Evolutionary conservation across 2,888 invertebrate species (phyloP).

Genomic region (Parapristionchus giblindavisi): DNA sequence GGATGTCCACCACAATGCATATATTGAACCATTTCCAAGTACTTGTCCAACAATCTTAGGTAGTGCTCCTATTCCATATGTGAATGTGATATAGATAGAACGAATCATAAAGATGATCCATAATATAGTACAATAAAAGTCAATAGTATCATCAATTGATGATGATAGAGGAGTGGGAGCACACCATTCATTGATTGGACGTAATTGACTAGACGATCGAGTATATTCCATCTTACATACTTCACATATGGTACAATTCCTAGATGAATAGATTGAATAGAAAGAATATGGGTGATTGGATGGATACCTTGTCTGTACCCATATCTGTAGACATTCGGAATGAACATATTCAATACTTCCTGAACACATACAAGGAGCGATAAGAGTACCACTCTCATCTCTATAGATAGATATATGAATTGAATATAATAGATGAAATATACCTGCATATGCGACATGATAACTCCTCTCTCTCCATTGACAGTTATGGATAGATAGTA

Average conservation of each 20-base stretch:
- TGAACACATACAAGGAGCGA: slow-evolving; percentile 49
- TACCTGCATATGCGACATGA: slow-evolving; percentile 34
- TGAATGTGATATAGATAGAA: slow-evolving; percentile 25
- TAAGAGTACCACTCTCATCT: slow-evolving; percentile 38
- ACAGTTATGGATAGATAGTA: not conserved
- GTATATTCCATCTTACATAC: slow-evolving; percentile 40
- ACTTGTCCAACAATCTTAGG: slow-evolving; percentile 25
- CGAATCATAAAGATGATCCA: slow-evolving; percentile 50
- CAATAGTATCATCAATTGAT: slow-evolving; percentile 44
- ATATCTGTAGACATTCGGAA: slow-evolving; percentile 46
- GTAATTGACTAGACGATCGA: slow-evolving; percentile 18
- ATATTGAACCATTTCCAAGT: slow-evolving; percentile 21
- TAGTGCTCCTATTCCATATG: slow-evolving; percentile 7
- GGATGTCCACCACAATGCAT: slow-evolving; percentile 44
- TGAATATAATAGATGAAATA: not conserved
- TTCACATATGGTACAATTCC: slow-evolving; percentile 35
- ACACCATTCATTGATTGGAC: slow-evolving; percentile 38
- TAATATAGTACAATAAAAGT: slow-evolving; percentile 49
- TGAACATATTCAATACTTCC: slow-evolving; percentile 52
- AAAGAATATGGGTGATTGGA: not conserved
- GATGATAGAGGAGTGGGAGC: slow-evolving; percentile 48
- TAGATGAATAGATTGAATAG: not conserved
- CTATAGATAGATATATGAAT: not conserved
- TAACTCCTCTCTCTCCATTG: slow-evolving; percentile 16
- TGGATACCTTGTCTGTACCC: slow-evolving; percentile 47